A percentile compares a stretch with the other conserved stretches of the same genome.
Conservation (phyloP, 2,888 invertebrate genomes). For the Agrotis segetum region DNA sequence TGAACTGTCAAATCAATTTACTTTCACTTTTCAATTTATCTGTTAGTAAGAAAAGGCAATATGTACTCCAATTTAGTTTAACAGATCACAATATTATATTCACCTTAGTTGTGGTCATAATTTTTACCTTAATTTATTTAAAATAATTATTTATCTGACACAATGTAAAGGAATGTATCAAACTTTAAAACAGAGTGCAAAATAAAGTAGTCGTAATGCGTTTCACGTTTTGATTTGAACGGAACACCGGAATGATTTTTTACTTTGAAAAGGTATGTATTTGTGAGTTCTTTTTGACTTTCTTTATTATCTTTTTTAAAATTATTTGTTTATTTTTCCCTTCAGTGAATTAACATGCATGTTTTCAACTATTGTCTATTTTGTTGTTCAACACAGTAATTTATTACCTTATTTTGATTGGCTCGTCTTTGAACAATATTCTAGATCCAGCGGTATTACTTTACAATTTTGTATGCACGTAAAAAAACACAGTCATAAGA, state of each 20-base stretch:
- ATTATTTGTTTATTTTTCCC: too few relatives aligned
- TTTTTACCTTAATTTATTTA: slow-evolving; percentile 47
- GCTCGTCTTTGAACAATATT: too few relatives aligned
- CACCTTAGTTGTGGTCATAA: slow-evolving; percentile 12
- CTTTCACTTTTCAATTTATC: neutral
- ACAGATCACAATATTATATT: neutral
- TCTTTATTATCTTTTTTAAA: neutral
- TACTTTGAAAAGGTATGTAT: slow-evolving; percentile 55
- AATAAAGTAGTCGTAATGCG: slow-evolving; percentile 59
- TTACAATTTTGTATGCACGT: neutral
- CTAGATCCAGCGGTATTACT: neutral
- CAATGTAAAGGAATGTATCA: slow-evolving; percentile 70
- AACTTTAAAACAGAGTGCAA: slow-evolving; percentile 55
- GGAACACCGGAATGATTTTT: slow-evolving; percentile 40
- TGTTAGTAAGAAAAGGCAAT: slow-evolving; percentile 13
- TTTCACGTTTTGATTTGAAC: slow-evolving; percentile 58
- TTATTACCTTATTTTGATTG: neutral
- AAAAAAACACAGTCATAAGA: neutral
- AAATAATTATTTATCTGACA: slow-evolving; percentile 38
- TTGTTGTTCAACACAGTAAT: too few relatives aligned
- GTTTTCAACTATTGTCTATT: neutral
- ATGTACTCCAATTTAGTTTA: neutral
- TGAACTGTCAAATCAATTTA: too few relatives aligned
- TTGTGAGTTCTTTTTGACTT: neutral
- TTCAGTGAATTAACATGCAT: neutral